Percentiles rank a stretch among this genome's conserved stretches.
Conservation (phyloP, 2,113 vertebrate species). For the Brachyhypopomus occidentalis region DNA sequence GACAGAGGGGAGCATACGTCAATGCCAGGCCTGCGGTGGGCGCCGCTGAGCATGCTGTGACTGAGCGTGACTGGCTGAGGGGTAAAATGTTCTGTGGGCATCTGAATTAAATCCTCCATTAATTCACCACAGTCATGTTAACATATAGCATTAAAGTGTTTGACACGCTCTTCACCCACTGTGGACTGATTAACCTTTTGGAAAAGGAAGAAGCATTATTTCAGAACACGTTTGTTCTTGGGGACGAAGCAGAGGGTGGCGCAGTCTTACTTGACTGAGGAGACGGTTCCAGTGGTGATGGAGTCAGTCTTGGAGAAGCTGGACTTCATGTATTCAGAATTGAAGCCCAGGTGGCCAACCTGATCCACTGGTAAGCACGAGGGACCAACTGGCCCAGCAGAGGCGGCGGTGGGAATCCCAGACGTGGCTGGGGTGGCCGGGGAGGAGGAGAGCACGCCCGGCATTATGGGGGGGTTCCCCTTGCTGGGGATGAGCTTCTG, state of each 20-base stretch:
- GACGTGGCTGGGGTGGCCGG: slow-evolving; percentile 78
- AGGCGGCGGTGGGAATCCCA: slow-evolving; percentile 65
- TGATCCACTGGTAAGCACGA: slow-evolving; percentile 80
- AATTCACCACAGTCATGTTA: slow-evolving; percentile 21
- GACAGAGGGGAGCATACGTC: slow-evolving; percentile 35
- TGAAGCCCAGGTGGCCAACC: slow-evolving; percentile 85
- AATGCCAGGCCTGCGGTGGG: slow-evolving; percentile 32
- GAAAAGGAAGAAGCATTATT: background rate
- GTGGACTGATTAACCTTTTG: slow-evolving; percentile 3
- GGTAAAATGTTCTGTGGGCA: slow-evolving; percentile 29
- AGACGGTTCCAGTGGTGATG: slow-evolving; percentile 98
- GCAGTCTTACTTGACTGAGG: slow-evolving; percentile 96
- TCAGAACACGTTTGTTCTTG: background rate
- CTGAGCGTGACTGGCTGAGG: slow-evolving; percentile 18
- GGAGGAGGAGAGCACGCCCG: slow-evolving; percentile 78
- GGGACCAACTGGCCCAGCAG: slow-evolving; percentile 56
- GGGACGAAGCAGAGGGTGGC: background rate
- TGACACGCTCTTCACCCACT: background rate
- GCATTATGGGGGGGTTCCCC: slow-evolving; percentile 79
- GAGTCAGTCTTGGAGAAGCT: slow-evolving; percentile 99
- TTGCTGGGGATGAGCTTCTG: slow-evolving; percentile 90
- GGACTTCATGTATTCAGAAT: slow-evolving; percentile 92
- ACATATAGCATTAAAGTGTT: slow-evolving; percentile 1
- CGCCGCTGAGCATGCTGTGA: slow-evolving; percentile 19
- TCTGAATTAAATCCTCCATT: slow-evolving; percentile 37